Conservation (phyloP, 23 tunicate genomes). For the Trididemnum miniatum region DNA sequence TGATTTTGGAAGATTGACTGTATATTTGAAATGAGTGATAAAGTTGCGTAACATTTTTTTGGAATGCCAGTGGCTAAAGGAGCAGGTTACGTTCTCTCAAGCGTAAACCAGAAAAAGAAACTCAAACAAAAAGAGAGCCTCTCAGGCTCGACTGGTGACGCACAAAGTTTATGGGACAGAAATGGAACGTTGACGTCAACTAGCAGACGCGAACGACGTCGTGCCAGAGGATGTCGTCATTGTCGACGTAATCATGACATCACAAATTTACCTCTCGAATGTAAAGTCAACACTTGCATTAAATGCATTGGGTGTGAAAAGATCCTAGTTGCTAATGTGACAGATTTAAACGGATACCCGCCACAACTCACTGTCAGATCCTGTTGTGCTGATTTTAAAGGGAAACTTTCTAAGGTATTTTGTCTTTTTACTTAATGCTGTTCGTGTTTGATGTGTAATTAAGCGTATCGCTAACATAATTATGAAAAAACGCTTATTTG, state of each 20-base stretch:
- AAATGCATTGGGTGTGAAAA: constrained; percentile 58
- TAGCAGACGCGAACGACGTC: neutral
- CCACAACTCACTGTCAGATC: constrained; percentile 27
- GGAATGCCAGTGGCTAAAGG: constrained; percentile 59
- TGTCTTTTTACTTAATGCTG: too few relatives aligned
- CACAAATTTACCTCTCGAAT: neutral
- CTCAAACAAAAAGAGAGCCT: neutral
- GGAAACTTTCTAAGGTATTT: constrained; percentile 48
- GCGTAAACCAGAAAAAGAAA: constrained; percentile 38
- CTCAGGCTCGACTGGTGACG: neutral
- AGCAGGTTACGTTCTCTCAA: constrained; percentile 47
- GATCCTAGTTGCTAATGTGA: neutral
- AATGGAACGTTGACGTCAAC: neutral
- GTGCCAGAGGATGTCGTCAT: constrained; percentile 54
- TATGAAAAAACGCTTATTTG: too few relatives aligned
- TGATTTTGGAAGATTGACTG: too few relatives aligned
- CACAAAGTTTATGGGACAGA: neutral
- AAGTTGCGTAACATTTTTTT: too few relatives aligned
- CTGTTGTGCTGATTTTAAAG: constrained; percentile 60
- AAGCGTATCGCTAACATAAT: too few relatives aligned
- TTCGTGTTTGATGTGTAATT: too few relatives aligned
- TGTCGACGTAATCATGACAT: constrained; percentile 50
- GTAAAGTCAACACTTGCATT: constrained; percentile 1
- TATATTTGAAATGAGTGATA: too few relatives aligned
- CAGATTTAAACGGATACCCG: neutral